Base-by-base conservation (phyloP, 2,888 invertebrate genomes). In the Campoplex capitator region DNA sequence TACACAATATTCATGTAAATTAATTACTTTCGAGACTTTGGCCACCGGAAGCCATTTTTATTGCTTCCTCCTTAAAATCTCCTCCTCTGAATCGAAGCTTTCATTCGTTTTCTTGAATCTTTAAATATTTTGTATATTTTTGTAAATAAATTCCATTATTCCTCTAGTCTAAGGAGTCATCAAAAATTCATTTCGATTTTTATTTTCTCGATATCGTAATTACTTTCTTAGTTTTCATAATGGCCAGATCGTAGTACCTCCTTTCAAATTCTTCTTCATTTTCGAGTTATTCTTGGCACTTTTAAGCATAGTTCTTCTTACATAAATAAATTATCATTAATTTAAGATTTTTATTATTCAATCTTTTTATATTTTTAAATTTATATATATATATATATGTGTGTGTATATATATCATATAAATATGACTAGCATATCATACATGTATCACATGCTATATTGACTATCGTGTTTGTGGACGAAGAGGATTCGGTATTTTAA, bases 381-480 rank as follows among this genome's bases (percentile, higher is more conserved):
- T 38, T 38, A 38, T 38, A 38, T 38, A 38, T 38, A 4, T 38
- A 38, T 38, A 81, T 91, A 84, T 86, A 83, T 23, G 23, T 23
- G 23, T 23, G 23, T 90, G 83, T 87, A 87, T 91, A 83, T 90
- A 67, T 85, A 45, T 83, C 16, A 90, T 91, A 90, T 92, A 91
- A 93, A 92, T 91, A 92, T 90, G 92, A 93, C 92, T 94, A 92
- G 91, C 92, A 92, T 93, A 93, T 90, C 90, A 93, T 90, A 92
- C 92, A 93, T 91, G 90, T 94, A 94, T 94, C 94, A 94, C 94
- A 94, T 94, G 91, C 94, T 94, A 94, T 94, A 94, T 94, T 94
- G 94, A 94, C 94, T 94, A 94, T 94, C 93, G 92, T 91, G 91
- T 93, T 88, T 92, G 83, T 91, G 90, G 93, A 93, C 93, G 91